Evolutionary conservation across 2,888 invertebrate species (phyloP).

Genomic region (Quadroppia sp.): DNA sequence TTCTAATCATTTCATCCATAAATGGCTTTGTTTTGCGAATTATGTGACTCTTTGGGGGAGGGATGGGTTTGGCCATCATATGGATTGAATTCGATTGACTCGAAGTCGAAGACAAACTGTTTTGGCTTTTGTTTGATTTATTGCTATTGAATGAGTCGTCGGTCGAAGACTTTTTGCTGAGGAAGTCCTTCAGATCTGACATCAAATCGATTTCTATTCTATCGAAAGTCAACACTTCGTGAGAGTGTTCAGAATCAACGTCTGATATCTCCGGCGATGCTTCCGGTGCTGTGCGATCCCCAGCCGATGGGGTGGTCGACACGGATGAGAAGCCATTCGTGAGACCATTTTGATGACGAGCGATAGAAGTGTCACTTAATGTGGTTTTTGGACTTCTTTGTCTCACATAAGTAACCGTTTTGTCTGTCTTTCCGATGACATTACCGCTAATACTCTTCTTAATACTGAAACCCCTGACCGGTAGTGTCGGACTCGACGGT

Average conservation of each 20-base stretch:
- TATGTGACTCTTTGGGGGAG: constrained; percentile 42
- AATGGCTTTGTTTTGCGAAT: neutral
- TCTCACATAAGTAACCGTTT: constrained; percentile 40
- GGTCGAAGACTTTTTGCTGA: constrained; percentile 39
- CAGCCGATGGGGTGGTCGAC: neutral
- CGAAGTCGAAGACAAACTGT: neutral
- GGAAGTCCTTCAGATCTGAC: constrained; percentile 45
- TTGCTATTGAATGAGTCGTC: constrained; percentile 23
- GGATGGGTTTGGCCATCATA: constrained; percentile 43
- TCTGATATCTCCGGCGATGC: constrained; percentile 42
- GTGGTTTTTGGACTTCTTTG: neutral
- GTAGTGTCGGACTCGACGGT: constrained; percentile 46
- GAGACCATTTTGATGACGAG: neutral
- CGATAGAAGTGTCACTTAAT: neutral
- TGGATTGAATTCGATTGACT: neutral
- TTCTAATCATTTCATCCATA: neutral
- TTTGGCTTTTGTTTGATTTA: constrained; percentile 12
- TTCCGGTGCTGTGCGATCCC: constrained; percentile 35
- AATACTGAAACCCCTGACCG: constrained; percentile 16
- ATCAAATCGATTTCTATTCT: constrained; percentile 46
- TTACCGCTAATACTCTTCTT: constrained; percentile 41
- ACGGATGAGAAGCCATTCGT: neutral
- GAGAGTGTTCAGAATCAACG: constrained; percentile 44
- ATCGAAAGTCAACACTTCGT: constrained; percentile 38
- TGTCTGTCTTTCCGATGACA: constrained; percentile 32